These are phyloP conservation scores for Dichetophora obliterata DNA, from an alignment of 2,888 invertebrate species.

Conservation along the genomic window DNA sequence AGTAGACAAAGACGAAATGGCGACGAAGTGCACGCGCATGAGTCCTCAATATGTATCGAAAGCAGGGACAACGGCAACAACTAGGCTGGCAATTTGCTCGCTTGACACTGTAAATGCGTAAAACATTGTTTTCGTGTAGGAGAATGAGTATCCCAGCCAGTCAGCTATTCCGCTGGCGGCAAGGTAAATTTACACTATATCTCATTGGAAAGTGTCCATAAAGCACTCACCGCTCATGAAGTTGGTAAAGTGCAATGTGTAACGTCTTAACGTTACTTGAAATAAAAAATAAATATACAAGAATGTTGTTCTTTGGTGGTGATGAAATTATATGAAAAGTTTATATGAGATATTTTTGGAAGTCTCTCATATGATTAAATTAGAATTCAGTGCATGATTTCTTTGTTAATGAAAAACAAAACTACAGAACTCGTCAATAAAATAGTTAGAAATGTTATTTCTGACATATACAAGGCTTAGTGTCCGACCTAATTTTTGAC, in stretches of 20 bases:
- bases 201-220: slow-evolving; percentile 32
- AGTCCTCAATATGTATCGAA: not conserved
- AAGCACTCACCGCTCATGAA: slow-evolving; percentile 21
- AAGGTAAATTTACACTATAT: slow-evolving; percentile 23
- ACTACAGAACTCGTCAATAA: too few species aligned
- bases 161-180: slow-evolving; percentile 14
- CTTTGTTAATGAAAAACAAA: too few species aligned
- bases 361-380: too few species aligned
- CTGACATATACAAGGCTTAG: too few species aligned
- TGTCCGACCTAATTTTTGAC: too few species aligned
- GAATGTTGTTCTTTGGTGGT: not conserved
- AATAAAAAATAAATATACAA: too few species aligned
- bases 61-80: slow-evolving; percentile 23
- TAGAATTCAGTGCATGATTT: too few species aligned
- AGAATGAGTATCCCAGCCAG: not conserved
- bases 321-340: not conserved
- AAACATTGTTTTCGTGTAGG: slow-evolving; percentile 48
- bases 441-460: too few species aligned
- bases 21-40: slow-evolving; percentile 1
- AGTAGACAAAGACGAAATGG: slow-evolving; percentile 62
- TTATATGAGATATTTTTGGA: too few species aligned
- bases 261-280: not conserved
- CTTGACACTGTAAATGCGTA: slow-evolving; percentile 67
- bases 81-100: slow-evolving; percentile 65
- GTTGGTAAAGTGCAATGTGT: slow-evolving; percentile 21